Evolutionary conservation across 2,113 vertebrate species (phyloP).

Genomic region (Canis aureus): DNA sequence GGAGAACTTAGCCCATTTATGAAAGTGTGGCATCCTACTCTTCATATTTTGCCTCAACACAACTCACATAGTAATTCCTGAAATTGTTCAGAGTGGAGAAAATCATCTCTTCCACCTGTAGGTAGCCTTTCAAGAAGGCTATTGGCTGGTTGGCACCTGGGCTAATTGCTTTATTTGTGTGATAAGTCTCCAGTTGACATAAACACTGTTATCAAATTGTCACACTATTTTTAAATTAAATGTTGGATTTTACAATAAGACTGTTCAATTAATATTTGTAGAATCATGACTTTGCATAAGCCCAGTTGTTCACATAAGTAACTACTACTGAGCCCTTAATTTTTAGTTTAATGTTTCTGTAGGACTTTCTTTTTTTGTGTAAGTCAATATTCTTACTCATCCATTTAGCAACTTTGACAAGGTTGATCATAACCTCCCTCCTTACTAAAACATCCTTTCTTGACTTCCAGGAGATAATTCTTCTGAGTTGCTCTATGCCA

Average conservation of each 20-base stretch:
- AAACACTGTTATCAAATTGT: background rate
- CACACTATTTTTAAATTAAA: constrained; percentile 41
- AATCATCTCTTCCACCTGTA: background rate
- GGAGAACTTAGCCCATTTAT: background rate
- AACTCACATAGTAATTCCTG: background rate
- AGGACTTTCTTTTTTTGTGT: background rate
- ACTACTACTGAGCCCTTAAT: background rate
- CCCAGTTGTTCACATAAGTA: background rate
- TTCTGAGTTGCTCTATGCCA: background rate
- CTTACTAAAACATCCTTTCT: background rate
- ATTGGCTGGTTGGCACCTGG: background rate
- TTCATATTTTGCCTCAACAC: background rate
- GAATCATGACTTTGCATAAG: background rate
- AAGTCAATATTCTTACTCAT: background rate
- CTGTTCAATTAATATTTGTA: constrained; percentile 8
- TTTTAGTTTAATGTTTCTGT: constrained; percentile 13
- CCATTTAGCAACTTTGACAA: background rate
- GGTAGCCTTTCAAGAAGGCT: background rate
- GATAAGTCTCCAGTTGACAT: background rate
- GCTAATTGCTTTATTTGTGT: background rate
- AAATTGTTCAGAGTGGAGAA: background rate
- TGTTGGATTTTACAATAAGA: background rate
- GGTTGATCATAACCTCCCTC: background rate
- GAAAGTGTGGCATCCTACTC: background rate
- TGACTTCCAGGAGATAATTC: background rate